Conservation (phyloP, 2,797 vertebrate genomes). For the Liparis tanakae region DNA sequence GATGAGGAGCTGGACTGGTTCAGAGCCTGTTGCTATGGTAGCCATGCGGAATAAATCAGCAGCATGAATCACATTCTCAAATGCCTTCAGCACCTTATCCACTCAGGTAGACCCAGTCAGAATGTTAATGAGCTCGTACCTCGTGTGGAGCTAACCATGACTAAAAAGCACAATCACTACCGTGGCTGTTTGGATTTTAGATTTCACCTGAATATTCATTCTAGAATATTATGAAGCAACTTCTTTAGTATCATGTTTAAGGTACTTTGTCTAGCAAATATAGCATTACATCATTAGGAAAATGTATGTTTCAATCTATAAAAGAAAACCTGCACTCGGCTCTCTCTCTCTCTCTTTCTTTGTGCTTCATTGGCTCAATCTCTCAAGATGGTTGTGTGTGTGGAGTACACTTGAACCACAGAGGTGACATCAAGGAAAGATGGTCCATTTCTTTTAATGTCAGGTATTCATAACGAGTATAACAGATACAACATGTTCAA, state of each 20-base stretch:
- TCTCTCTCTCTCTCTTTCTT: constrained; percentile 3
- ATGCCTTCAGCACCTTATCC: constrained; percentile 69
- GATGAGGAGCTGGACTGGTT: constrained; percentile 68
- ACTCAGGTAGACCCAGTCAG: constrained; percentile 66
- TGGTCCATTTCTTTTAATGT: constrained; percentile 61
- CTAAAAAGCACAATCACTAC: constrained; percentile 4
- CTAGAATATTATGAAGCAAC: not conserved
- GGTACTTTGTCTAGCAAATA: not conserved
- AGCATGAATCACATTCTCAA: constrained; percentile 69
- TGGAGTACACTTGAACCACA: constrained; percentile 29
- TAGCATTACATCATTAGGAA: not conserved
- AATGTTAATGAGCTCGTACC: constrained; percentile 67
- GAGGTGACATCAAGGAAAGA: constrained; percentile 49
- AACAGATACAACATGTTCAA: constrained; percentile 53
- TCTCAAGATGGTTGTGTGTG: not conserved
- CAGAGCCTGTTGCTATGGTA: constrained; percentile 82
- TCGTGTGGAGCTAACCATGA: constrained; percentile 3
- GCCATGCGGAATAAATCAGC: constrained; percentile 77
- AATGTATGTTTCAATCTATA: not conserved
- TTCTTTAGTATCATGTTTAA: not conserved
- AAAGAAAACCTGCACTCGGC: not conserved
- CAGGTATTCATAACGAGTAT: constrained; percentile 54
- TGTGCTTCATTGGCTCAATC: constrained; percentile 1
- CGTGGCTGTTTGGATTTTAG: not conserved
- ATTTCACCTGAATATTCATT: not conserved